Conservation (phyloP, 2,888 invertebrate genomes). For the Sicus ferrugineus region DNA sequence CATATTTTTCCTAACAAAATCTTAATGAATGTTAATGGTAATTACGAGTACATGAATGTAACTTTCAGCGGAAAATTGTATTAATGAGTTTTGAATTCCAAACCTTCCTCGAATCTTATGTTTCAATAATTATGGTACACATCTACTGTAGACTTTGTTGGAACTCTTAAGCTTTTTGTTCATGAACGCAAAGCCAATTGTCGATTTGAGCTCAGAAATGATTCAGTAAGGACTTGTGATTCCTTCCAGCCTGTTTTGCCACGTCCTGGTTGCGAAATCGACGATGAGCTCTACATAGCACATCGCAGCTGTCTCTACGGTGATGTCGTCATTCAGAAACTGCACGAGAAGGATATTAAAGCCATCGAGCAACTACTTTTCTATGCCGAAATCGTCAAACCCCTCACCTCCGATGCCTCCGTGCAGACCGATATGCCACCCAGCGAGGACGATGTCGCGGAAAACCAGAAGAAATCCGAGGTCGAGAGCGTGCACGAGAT, state of each 20-base stretch:
- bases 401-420: constrained; percentile 13
- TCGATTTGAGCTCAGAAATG: too few species aligned
- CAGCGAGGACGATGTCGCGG: background rate
- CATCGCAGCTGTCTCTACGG: constrained; percentile 54
- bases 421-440: background rate
- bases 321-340: constrained; percentile 46
- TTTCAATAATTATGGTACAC: too few species aligned
- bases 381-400: background rate
- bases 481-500: constrained; percentile 39
- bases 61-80: too few species aligned
- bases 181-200: too few species aligned
- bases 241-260: constrained; percentile 48
- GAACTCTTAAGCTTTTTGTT: too few species aligned
- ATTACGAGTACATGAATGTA: too few species aligned
- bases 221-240: too few species aligned
- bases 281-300: constrained; percentile 51
- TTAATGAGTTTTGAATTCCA: too few species aligned
- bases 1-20: too few species aligned
- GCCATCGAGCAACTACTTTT: constrained; percentile 40
- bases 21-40: too few species aligned
- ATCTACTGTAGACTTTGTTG: too few species aligned
- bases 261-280: constrained; percentile 47
- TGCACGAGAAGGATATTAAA: constrained; percentile 42
- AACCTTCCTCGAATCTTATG: too few species aligned
- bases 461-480: constrained; percentile 38